Conservation (phyloP, 1,140 invertebrate genomes). For the Idris sp. region DNA sequence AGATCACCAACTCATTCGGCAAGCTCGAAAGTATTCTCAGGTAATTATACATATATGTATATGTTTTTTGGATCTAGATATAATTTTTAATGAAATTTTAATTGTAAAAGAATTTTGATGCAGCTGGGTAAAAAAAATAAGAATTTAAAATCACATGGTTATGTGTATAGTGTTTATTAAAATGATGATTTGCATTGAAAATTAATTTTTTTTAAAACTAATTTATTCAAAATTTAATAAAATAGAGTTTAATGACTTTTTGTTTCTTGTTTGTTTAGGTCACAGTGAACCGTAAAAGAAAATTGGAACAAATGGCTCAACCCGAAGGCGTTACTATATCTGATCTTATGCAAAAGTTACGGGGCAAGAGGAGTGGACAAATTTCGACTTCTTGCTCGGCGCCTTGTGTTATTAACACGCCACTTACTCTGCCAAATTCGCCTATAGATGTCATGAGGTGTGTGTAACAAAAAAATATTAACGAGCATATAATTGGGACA, state of each 20-base stretch:
- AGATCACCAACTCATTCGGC: slow-evolving; percentile 85
- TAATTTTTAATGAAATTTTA: too few relatives aligned
- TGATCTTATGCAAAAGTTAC: slow-evolving; percentile 80
- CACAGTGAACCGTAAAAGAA: slow-evolving; percentile 90
- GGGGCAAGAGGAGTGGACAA: slow-evolving; percentile 63
- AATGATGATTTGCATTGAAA: too few relatives aligned
- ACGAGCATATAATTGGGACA: too few relatives aligned
- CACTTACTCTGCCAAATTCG: slow-evolving; percentile 72
- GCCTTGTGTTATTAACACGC: slow-evolving; percentile 72
- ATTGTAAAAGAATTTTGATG: too few relatives aligned
- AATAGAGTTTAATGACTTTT: neutral
- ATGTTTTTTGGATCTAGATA: too few relatives aligned
- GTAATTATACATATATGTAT: too few relatives aligned
- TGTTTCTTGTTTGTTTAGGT: slow-evolving; percentile 75
- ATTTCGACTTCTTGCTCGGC: slow-evolving; percentile 73
- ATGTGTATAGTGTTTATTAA: too few relatives aligned
- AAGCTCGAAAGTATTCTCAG: slow-evolving; percentile 87
- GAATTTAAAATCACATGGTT: too few relatives aligned
- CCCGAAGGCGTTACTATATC: slow-evolving; percentile 86
- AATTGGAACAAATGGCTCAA: slow-evolving; percentile 90
- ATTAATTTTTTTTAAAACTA: too few relatives aligned
- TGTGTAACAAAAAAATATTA: too few relatives aligned
- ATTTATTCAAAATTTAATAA: too few relatives aligned
- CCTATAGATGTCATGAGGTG: slow-evolving; percentile 75
- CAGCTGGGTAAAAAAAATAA: too few relatives aligned